Conservation (phyloP, 2,888 invertebrate genomes). For the Anticlea derivata region DNA sequence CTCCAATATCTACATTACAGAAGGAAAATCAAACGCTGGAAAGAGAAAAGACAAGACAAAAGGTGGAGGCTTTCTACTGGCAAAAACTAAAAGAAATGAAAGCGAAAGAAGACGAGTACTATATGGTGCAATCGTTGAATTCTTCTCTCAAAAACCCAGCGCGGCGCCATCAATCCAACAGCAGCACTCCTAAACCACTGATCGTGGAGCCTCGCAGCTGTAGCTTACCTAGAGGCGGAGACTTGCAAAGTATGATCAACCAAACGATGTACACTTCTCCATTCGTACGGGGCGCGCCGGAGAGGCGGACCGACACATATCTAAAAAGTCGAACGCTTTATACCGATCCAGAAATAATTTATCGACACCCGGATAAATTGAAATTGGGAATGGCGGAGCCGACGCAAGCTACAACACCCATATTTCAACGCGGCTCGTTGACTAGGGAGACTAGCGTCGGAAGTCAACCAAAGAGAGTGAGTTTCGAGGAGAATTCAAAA, state of each 20-base stretch:
- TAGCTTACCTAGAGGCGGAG: constrained; percentile 63
- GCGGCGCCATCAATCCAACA: constrained; percentile 45
- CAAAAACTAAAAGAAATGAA: constrained; percentile 86
- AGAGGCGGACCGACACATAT: constrained; percentile 68
- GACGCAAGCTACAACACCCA: constrained; percentile 41
- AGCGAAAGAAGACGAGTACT: constrained; percentile 84
- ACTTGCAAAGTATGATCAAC: constrained; percentile 48
- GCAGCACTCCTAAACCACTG: constrained; percentile 55
- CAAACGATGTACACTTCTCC: constrained; percentile 52
- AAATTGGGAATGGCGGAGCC: constrained; percentile 37
- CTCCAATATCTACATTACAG: constrained; percentile 22
- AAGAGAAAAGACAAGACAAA: constrained; percentile 82
- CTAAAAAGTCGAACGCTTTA: constrained; percentile 46
- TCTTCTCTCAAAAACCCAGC: constrained; percentile 43
- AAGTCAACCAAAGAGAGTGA: constrained; percentile 58
- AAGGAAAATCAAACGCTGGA: constrained; percentile 45
- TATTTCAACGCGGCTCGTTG: constrained; percentile 51
- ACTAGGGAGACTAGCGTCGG: constrained; percentile 39
- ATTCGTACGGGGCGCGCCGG: constrained; percentile 62
- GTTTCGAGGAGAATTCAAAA: constrained; percentile 57
- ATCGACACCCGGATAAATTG: constrained; percentile 61
- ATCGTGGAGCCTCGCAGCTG: constrained; percentile 53
- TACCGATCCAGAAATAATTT: constrained; percentile 55
- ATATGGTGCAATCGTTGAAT: constrained; percentile 54
- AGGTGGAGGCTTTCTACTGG: constrained; percentile 88